phyloP scores from a whole-genome alignment of 2,888 invertebrate species.

The Leptinotarsa juncta region DNA sequence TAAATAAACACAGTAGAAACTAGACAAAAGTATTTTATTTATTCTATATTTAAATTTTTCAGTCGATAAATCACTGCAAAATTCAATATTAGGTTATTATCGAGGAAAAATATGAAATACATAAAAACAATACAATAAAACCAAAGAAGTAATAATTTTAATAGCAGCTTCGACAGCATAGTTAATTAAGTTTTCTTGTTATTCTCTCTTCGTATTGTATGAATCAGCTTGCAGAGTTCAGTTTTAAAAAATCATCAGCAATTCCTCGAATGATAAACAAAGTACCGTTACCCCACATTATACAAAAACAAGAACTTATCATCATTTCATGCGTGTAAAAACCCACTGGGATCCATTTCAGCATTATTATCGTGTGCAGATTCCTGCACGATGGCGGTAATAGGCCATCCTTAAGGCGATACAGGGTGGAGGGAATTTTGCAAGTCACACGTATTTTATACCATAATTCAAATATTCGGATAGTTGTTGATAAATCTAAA shows the following conservation, averaged over 20 bases:
- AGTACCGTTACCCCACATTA: conserved; percentile 40
- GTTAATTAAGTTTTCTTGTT: not conserved
- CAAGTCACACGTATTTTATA: not conserved
- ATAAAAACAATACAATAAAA: too few species aligned
- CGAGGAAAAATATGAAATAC: too few species aligned
- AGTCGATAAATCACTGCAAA: too few species aligned
- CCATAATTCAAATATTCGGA: too few species aligned
- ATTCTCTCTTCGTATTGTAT: not conserved
- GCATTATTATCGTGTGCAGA: conserved; percentile 27
- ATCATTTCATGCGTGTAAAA: conserved; percentile 32
- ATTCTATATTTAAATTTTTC: too few species aligned
- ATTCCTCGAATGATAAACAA: conserved; percentile 39
- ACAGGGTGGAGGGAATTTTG: not conserved
- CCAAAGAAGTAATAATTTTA: too few species aligned
- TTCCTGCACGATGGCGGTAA: conserved; percentile 26
- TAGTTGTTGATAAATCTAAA: too few species aligned
- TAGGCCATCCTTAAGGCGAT: conserved; percentile 2
- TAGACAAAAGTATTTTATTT: too few species aligned
- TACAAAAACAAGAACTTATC: conserved; percentile 36
- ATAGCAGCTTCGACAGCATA: too few species aligned
- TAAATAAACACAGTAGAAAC: too few species aligned
- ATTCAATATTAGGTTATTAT: too few species aligned
- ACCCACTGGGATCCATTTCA: conserved; percentile 28
- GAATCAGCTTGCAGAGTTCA: conserved; percentile 6
- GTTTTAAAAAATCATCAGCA: conserved; percentile 32